phyloP scores from a whole-genome alignment of 2,113 vertebrate species.

The Mus musculus region DNA sequence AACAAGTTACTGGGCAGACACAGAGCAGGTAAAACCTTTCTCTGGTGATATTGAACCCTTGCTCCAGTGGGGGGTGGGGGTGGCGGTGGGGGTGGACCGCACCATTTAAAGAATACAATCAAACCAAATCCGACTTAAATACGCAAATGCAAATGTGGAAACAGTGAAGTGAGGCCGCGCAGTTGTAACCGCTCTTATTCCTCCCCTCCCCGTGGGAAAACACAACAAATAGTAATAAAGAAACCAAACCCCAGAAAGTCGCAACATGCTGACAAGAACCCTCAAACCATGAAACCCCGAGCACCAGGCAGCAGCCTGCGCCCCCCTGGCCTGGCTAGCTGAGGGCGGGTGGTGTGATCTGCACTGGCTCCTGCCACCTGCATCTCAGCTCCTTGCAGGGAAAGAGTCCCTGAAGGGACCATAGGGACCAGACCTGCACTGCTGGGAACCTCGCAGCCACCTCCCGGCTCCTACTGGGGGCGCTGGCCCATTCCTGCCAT shows the following conservation, averaged over 20 bases:
- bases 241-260: slow-evolving; percentile 72
- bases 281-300: slow-evolving; percentile 76
- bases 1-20: slow-evolving; percentile 82
- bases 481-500: neutral
- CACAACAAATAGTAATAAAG: slow-evolving; percentile 57
- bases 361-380: neutral
- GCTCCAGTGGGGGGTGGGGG: slow-evolving; percentile 65
- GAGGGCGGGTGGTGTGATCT: neutral
- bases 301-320: slow-evolving; percentile 72
- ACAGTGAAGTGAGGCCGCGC: slow-evolving; percentile 83
- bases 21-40: slow-evolving; percentile 82
- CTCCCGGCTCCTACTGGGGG: neutral
- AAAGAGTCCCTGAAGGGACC: no score
- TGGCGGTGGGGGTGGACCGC: slow-evolving; percentile 46
- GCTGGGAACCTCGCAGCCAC: neutral
- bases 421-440: no score
- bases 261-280: slow-evolving; percentile 87
- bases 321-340: slow-evolving; percentile 56
- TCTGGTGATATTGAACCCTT: slow-evolving; percentile 73
- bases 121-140: slow-evolving; percentile 84
- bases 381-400: neutral
- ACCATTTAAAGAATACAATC: slow-evolving; percentile 84
- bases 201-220: slow-evolving; percentile 74
- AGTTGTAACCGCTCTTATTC: slow-evolving; percentile 85
- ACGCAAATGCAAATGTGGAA: slow-evolving; percentile 85